Percentiles rank a stretch among this genome's conserved stretches.
Evolutionary conservation across 1,140 invertebrate species (phyloP).

Genomic region (Nymphalis io): DNA sequence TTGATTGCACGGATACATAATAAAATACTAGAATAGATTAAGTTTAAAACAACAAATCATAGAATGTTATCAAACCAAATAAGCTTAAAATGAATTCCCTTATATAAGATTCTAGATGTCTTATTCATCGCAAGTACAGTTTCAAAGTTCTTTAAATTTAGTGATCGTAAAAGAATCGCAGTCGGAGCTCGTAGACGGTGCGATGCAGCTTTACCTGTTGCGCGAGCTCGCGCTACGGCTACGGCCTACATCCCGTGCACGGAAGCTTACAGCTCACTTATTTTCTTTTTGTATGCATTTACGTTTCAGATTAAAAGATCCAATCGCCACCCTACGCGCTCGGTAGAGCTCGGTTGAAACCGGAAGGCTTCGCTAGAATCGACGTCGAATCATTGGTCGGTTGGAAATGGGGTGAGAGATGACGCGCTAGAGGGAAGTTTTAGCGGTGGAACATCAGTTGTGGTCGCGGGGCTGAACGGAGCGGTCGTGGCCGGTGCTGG

Average conservation of each 20-base stretch:
- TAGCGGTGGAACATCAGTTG: constrained; percentile 76
- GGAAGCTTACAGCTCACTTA: constrained; percentile 68
- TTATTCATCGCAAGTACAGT: neutral
- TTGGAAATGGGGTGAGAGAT: constrained; percentile 70
- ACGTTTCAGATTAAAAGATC: constrained; percentile 79
- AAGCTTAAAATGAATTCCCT: no score
- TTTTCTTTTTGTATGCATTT: constrained; percentile 78
- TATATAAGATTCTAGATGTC: neutral
- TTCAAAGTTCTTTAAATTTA: constrained; percentile 23
- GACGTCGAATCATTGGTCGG: constrained; percentile 59
- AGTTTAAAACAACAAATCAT: neutral
- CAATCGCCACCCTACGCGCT: constrained; percentile 71
- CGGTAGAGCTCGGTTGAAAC: constrained; percentile 53
- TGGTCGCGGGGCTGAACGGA: constrained; percentile 61
- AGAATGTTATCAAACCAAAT: no score
- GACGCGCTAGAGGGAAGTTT: constrained; percentile 78
- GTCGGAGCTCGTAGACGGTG: constrained; percentile 30
- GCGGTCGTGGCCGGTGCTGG: constrained; percentile 45
- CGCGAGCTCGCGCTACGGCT: constrained; percentile 47
- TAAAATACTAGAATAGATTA: constrained; percentile 4
- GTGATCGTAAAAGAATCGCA: constrained; percentile 30
- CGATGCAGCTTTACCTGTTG: constrained; percentile 71
- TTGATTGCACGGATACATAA: constrained; percentile 15
- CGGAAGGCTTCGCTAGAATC: constrained; percentile 55
- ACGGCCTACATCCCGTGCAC: constrained; percentile 60